phyloP scores from a whole-genome alignment of 2,113 vertebrate species.

The Microtus oregoni region DNA sequence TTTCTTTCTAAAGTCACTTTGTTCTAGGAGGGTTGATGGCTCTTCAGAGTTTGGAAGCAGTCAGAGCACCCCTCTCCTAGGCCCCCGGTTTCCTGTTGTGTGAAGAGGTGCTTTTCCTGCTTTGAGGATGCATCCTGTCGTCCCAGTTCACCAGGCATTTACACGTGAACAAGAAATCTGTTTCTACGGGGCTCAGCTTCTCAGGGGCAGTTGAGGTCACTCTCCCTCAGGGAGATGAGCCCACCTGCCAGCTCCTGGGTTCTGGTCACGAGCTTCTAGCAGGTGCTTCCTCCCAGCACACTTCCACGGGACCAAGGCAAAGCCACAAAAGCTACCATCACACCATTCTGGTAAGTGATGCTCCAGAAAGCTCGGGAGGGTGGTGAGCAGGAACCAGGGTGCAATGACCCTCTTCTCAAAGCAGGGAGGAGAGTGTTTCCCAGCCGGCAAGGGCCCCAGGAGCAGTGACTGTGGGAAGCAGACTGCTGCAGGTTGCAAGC shows the following conservation, averaged over 20 bases:
- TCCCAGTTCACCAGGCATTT: background rate
- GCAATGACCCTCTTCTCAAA: background rate
- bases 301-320: background rate
- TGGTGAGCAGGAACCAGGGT: background rate
- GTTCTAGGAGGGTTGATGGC: background rate
- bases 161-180: background rate
- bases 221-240: background rate
- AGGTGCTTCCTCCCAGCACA: conserved; percentile 72
- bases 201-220: background rate
- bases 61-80: background rate
- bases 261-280: background rate
- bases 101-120: background rate
- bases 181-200: background rate
- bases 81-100: background rate
- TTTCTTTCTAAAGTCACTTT: background rate
- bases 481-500: background rate
- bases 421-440: background rate
- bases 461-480: fast-evolving
- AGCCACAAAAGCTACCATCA: background rate
- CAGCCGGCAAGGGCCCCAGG: background rate
- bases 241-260: background rate
- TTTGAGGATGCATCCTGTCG: background rate
- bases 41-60: background rate
- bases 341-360: background rate
- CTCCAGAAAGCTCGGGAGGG: background rate